These are phyloP conservation scores for Drosophila macrospina DNA, from an alignment of 2,888 invertebrate genomes.

Conservation along the genomic window DNA sequence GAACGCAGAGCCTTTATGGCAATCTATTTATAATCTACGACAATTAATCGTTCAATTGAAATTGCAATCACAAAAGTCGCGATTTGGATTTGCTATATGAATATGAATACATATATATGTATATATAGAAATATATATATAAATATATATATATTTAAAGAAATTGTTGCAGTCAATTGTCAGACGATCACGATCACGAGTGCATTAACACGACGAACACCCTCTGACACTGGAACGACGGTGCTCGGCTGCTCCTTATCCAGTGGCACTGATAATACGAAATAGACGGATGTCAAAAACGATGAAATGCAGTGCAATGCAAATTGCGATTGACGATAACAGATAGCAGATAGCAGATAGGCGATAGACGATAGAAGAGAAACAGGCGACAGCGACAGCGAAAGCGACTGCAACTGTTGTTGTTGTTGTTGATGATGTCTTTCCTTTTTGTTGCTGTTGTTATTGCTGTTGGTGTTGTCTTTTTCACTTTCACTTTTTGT, in stretches of 20 bases:
- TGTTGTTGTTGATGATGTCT: background rate
- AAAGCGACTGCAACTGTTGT: constrained; percentile 30
- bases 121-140: constrained; percentile 7
- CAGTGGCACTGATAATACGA: constrained; percentile 52
- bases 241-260: constrained; percentile 36
- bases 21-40: constrained; percentile 54
- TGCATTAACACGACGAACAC: constrained; percentile 56
- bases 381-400: constrained; percentile 6
- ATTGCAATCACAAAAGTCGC: constrained; percentile 51
- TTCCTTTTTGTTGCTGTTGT: constrained; percentile 17
- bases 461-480: constrained; percentile 19
- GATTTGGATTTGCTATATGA: constrained; percentile 43
- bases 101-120: constrained; percentile 2
- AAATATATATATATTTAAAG: constrained; percentile 10
- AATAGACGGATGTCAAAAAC: constrained; percentile 22
- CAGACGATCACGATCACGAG: constrained; percentile 46
- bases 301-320: constrained; percentile 42
- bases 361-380: background rate
- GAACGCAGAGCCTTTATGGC: constrained; percentile 27
- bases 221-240: constrained; percentile 41
- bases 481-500: constrained; percentile 68
- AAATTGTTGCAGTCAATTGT: constrained; percentile 45
- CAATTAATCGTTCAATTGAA: constrained; percentile 56
- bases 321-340: constrained; percentile 19
- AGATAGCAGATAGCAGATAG: constrained; percentile 11